Evolutionary conservation across 2,113 vertebrate species (phyloP), one percentile per base, ranked within the genome.

Genomic region (Carassius auratus): DNA sequence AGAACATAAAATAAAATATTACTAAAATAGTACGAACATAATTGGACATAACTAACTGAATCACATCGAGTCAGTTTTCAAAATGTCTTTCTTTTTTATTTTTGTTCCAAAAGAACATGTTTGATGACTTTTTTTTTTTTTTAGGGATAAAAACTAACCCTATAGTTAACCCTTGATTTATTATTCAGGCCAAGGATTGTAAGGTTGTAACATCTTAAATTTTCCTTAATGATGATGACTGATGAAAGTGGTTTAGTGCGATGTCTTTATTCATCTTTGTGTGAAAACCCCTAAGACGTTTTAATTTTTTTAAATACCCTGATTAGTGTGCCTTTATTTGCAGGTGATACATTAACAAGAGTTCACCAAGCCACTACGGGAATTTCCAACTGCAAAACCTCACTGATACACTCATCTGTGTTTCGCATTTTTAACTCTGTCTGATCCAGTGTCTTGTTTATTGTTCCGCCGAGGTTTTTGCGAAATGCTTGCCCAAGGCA

Each of bases 361-460:
- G 64, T 59, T 78, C 71, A 59, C n/a, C 64, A 84, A 87, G 81
- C 81, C 76, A 38, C 26, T 33, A 14, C 62, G 91, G 91, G 88
- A 88, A 85, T 90, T 85, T 89, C 90, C 88, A 87, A 74, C 75
- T 36, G 57, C 45, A 76, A 88, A 85, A 87, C 57, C 57, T 61
- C 21, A n/a, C 59, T 76, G 75, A 68, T 81, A 83, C 84, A 85
- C 68, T 88, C 84, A 62, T 86, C 80, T 78, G 38, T n/a, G 64
- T 75, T 81, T 82, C 38, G 19, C 57, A 26, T 86, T 82, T 89
- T 81, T 62, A 81, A 50, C 74, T 75, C 52, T 61, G 78, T 87
- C 88, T 86, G 86, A 90, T 90, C 88, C 57, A 81, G 71, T 50
- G 55, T 77, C 76, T 87, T 66, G 85, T 76, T 77, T 84, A 50